Base-by-base conservation (phyloP, 2,113 vertebrate genomes). In the Carettochelys insculpta region DNA sequence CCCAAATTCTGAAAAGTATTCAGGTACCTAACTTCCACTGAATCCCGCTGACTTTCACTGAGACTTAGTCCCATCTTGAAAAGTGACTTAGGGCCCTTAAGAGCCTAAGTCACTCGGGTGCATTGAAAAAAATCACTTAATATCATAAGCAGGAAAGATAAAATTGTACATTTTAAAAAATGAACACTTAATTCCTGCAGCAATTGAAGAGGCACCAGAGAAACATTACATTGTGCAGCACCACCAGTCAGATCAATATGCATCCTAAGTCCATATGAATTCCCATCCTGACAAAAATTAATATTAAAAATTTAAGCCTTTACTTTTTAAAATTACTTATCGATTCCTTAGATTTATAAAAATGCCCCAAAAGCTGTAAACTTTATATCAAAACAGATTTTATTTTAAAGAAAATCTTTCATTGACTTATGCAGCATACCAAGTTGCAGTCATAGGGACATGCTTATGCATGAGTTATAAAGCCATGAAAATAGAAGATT, bases 401-500 rank as follows among this genome's bases (percentile, higher is more conserved):
- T 65, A 29, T 88, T 65, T 22, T 20, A 48, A 83, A 73, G 47
- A 38, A 31, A 68, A 53, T 1, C 0, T 1, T n/a, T n/a, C 77
- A 87, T 90, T 54, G 4, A 25, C 41, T 92, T 78, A 48, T 0
- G 1, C 52, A 41, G 92, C 65, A 77, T 80, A 85, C 68, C 47
- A 79, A 77, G 85, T 95, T 52, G 94, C 90, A 92, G 84, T 91
- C 3, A 3, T 1, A 0, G 88, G 86, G 86, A 87, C 82, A 80
- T 34, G 31, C n/a, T 50, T 93, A 76, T 34, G 52, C 54, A 85
- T 83, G 93, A 90, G 80, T 93, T 87, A 75, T 22, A 61, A 68
- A 50, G 20, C 85, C 92, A 84, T 80, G 87, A 86, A 94, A 80
- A 93, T 78, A 41, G 12, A 53, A 76, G 38, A 41, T 87, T 86